phyloP scores from a whole-genome alignment of 2,113 vertebrate genomes.

The Hystrix cristata region DNA sequence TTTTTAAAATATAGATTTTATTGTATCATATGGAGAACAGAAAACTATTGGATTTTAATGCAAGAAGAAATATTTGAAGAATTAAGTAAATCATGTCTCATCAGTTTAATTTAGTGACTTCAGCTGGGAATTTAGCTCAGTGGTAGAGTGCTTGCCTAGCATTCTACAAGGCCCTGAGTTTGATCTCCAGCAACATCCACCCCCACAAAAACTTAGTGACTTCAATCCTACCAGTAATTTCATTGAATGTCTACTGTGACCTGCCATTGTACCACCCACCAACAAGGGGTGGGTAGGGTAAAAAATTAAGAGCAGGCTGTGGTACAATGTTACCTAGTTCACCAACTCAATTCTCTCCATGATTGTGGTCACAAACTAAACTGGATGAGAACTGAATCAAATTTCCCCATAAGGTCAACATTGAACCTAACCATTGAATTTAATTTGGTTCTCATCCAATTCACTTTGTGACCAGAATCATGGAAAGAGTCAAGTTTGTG shows the following conservation, averaged over 20 bases:
- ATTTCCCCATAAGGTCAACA: no score
- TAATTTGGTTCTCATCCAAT: no score
- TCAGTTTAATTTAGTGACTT: neutral
- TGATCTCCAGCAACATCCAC: no score
- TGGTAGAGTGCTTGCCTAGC: no score
- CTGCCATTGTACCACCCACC: neutral
- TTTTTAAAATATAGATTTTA: slow-evolving; percentile 25
- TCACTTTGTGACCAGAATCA: no score
- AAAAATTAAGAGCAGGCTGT: neutral
- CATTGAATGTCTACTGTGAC: neutral
- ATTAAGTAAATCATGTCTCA: neutral
- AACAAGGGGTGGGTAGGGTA: neutral
- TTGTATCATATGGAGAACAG: neutral
- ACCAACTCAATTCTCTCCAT: no score
- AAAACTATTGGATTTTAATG: slow-evolving; percentile 2
- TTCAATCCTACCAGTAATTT: neutral
- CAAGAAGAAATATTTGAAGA: slow-evolving; percentile 53
- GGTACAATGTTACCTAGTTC: neutral
- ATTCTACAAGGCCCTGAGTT: no score
- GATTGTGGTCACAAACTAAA: no score
- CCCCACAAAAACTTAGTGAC: neutral
- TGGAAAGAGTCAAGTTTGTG: no score
- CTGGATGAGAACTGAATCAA: no score
- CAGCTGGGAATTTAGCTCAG: neutral
- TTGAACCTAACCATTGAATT: no score